Conservation (phyloP, 1,140 invertebrate genomes). For the Pseudomyrmex flavicornis region DNA sequence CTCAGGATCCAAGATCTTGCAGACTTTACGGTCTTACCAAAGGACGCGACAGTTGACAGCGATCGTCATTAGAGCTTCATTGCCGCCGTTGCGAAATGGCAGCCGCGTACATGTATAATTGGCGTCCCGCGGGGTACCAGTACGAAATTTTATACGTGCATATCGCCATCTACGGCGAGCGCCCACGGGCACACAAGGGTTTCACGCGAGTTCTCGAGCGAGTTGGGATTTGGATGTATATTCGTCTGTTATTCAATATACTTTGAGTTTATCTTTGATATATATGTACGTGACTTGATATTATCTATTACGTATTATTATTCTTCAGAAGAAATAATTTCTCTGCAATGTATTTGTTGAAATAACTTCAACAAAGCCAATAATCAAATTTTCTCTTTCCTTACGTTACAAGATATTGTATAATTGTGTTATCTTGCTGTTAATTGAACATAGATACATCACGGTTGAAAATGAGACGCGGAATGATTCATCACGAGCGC, state of each 20-base stretch:
- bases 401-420: no score
- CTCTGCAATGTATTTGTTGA: neutral
- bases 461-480: constrained; percentile 23
- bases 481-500: constrained; percentile 31
- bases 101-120: constrained; percentile 77
- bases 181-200: constrained; percentile 36
- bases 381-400: neutral
- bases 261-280: neutral
- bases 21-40: constrained; percentile 63
- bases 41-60: constrained; percentile 75
- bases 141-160: constrained; percentile 77
- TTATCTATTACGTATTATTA: no score
- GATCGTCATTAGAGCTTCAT: constrained; percentile 83
- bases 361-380: neutral
- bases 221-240: neutral
- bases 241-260: neutral
- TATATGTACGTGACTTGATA: no score
- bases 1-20: constrained; percentile 13
- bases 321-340: neutral
- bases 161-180: constrained; percentile 68
- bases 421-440: neutral
- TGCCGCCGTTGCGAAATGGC: constrained; percentile 78
- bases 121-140: constrained; percentile 78
- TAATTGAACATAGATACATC: constrained; percentile 10
- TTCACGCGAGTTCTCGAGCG: constrained; percentile 29